Base-by-base conservation (phyloP, 1,140 invertebrate genomes). In the Latrodectus geometricus region DNA sequence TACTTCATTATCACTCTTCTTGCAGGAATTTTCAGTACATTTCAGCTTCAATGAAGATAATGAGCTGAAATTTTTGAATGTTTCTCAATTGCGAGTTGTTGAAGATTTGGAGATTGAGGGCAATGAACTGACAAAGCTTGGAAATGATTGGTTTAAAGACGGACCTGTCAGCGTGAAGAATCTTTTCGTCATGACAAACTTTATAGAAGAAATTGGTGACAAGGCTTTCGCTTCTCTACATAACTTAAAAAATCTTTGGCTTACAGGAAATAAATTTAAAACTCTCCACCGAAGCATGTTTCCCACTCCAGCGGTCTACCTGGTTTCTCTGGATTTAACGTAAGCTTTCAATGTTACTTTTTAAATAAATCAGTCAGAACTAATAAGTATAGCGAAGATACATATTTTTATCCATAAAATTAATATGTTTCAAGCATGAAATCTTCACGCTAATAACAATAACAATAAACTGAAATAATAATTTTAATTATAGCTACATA, bases 71-170 rank as follows among this genome's bases (percentile, higher is more conserved):
- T 78, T 35, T 35, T n/a, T 86, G 50, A 86, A 86, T 61, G 74
- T 86, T 4, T 77, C 74, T 14, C 4, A 9, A 9, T 48, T 86
- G 7, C 21, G 35, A 61, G 83, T 17, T 15, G 17, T 86, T 14
- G 75, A 77, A 35, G 83, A 77, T 21, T 56, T 86, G 3, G 83
- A 86, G n/a, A 86, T 86, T 5, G 83, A 86, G n/a, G 83, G 83
- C 15, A 86, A 86, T 35, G 65, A 69, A 35, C 14, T 86, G 5
- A 23, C 65, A 12, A 50, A 69, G 9, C n/a, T 86, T 0, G 50
- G 83, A 9, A 86, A 86, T 17, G 83, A 86, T 4, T 86, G 74
- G 65, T 86, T 86, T 52, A 49, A 14, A 20, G 52, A 86, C 4
- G 83, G 83, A 14, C 83, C 83, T 4, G 9, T 12, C 21, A 86